A percentile compares a stretch with the other conserved stretches of the same genome.
These are phyloP conservation scores for Carcinoscorpius rotundicauda DNA, from an alignment of 1,140 invertebrate genomes.

Conservation along the genomic window DNA sequence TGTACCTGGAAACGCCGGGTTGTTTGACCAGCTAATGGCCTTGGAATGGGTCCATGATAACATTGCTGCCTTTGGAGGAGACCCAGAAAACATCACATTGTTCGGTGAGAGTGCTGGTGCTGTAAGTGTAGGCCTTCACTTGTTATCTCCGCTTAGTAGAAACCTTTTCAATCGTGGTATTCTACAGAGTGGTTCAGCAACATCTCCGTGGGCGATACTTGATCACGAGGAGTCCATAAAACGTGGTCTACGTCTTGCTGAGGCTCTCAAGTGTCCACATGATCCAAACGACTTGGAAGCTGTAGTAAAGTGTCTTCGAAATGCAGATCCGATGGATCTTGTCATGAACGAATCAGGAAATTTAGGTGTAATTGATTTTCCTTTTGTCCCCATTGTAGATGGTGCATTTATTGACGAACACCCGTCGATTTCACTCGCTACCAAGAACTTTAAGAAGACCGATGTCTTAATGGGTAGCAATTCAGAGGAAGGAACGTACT, in stretches of 20 bases:
- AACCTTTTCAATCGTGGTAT: constrained; percentile 29
- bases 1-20: constrained; percentile 13
- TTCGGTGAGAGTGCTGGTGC: constrained; percentile 37
- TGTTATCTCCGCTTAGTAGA: constrained; percentile 27
- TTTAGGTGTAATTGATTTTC: constrained; percentile 50
- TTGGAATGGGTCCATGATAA: constrained; percentile 17
- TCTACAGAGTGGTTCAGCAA: constrained; percentile 33
- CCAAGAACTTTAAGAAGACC: constrained; percentile 83
- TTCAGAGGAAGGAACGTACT: constrained; percentile 87
- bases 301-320: constrained; percentile 63
- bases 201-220: constrained; percentile 85
- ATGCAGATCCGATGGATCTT: constrained; percentile 52
- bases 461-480: constrained; percentile 87
- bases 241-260: constrained; percentile 62
- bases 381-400: constrained; percentile 87
- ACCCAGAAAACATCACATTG: constrained; percentile 32
- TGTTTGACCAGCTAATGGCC: constrained; percentile 12
- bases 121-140: constrained; percentile 29
- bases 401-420: constrained; percentile 79
- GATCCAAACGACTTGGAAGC: constrained; percentile 50
- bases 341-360: constrained; percentile 73
- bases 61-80: constrained; percentile 19
- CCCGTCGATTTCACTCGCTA: constrained; percentile 58
- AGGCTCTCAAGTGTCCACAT: constrained; percentile 72
- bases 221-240: constrained; percentile 62